These are phyloP conservation scores for Prosopocoilus inquinatus DNA, from an alignment of 2,888 invertebrate species.

Conservation along the genomic window DNA sequence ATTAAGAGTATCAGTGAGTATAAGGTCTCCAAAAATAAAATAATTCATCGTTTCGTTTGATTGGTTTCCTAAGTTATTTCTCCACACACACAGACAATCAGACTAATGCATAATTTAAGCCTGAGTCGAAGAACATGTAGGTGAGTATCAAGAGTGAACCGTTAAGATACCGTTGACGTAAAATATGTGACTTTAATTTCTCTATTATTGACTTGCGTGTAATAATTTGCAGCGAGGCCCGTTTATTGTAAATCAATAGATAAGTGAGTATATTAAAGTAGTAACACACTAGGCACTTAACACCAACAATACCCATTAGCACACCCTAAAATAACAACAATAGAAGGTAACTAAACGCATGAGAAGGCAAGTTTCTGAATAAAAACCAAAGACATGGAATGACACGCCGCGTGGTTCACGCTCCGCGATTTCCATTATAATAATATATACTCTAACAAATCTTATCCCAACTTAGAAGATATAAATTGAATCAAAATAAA, in stretches of 20 bases:
- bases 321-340: slow-evolving; percentile 36
- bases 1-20: too few relatives aligned
- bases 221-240: background rate
- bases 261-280: slow-evolving; percentile 26
- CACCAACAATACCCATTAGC: slow-evolving; percentile 37
- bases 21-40: too few relatives aligned
- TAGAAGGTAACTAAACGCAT: slow-evolving; percentile 34
- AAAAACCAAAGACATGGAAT: slow-evolving; percentile 41
- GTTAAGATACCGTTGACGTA: background rate
- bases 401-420: slow-evolving; percentile 44
- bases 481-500: background rate
- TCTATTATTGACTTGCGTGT: background rate
- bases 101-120: too few relatives aligned
- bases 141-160: too few relatives aligned
- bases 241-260: slow-evolving; percentile 21
- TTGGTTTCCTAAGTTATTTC: too few relatives aligned
- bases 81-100: too few relatives aligned
- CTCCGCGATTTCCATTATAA: slow-evolving; percentile 43
- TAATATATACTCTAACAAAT: slow-evolving; percentile 34
- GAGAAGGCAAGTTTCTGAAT: slow-evolving; percentile 41
- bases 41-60: too few relatives aligned
- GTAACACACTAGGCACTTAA: slow-evolving; percentile 26
- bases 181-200: background rate
- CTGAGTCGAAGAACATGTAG: too few relatives aligned
- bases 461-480: slow-evolving; percentile 26